Conservation (phyloP, 2,797 vertebrate genomes). For the Vireo griseus region DNA sequence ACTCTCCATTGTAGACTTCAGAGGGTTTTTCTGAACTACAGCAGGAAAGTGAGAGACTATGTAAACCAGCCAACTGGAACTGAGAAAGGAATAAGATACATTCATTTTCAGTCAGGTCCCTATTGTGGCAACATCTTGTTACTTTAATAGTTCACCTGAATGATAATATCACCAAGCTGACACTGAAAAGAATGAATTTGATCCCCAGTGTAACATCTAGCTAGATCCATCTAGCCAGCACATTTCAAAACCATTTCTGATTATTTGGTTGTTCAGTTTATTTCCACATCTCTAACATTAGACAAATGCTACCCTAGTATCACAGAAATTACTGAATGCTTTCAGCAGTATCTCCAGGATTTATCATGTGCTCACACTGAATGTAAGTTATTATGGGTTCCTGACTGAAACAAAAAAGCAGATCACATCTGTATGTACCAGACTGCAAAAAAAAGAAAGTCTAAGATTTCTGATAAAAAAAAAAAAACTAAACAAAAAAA, state of each 20-base stretch:
- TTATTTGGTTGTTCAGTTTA: conserved; percentile 19
- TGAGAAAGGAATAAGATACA: conserved; percentile 53
- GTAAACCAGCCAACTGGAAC: conserved; percentile 42
- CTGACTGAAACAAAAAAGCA: conserved; percentile 13
- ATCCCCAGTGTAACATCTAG: conserved; percentile 24
- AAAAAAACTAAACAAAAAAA: too few species aligned
- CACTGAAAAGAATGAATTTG: conserved; percentile 38
- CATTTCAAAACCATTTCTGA: conserved; percentile 44
- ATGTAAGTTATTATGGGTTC: neutral
- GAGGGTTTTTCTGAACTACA: neutral
- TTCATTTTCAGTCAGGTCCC: conserved; percentile 49
- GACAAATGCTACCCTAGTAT: neutral
- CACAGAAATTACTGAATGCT: conserved; percentile 30
- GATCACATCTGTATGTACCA: neutral
- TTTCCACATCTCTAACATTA: conserved; percentile 22
- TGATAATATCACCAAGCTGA: neutral
- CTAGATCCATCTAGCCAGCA: neutral
- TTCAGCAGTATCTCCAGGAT: conserved; percentile 31
- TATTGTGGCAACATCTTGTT: conserved; percentile 18
- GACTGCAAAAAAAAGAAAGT: neutral
- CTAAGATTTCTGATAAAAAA: neutral
- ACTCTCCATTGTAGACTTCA: conserved; percentile 37
- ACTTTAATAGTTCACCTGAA: conserved; percentile 42
- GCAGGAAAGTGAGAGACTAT: conserved; percentile 24
- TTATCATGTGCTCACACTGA: neutral